These are phyloP conservation scores for Melinaea menophilus DNA, from an alignment of 2,888 invertebrate species.

Conservation along the genomic window DNA sequence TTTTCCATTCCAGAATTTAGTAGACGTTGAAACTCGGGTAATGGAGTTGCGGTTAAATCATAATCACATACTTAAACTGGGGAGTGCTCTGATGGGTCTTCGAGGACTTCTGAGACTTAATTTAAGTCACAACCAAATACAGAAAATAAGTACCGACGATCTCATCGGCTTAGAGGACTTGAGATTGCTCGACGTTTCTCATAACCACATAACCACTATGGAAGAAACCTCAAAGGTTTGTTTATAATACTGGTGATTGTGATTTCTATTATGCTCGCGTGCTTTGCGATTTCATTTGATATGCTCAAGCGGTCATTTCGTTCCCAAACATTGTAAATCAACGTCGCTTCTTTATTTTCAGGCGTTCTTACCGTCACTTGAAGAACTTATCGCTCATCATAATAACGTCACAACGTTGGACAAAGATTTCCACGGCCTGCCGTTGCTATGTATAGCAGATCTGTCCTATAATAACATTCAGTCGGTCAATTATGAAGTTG, in stretches of 20 bases:
- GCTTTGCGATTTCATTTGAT: constrained; percentile 31
- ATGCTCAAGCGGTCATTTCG: not conserved
- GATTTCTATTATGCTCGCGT: constrained; percentile 33
- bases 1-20: constrained; percentile 78
- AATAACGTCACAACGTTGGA: constrained; percentile 86
- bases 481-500: constrained; percentile 84
- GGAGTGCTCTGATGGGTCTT: constrained; percentile 86
- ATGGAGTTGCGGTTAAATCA: constrained; percentile 85
- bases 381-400: constrained; percentile 86
- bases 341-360: constrained; percentile 56
- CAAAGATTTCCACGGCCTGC: constrained; percentile 89
- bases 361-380: constrained; percentile 87
- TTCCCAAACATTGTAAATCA: constrained; percentile 15
- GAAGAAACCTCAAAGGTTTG: constrained; percentile 90
- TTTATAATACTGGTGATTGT: constrained; percentile 14
- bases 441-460: constrained; percentile 88
- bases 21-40: constrained; percentile 86
- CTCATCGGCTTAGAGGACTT: constrained; percentile 87
- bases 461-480: constrained; percentile 87
- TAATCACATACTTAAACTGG: constrained; percentile 83
- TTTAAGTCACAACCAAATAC: constrained; percentile 85
- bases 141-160: constrained; percentile 86
- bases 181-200: constrained; percentile 85
- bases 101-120: constrained; percentile 84
- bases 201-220: constrained; percentile 85